Evolutionary conservation across 2,888 invertebrate genomes (phyloP).

Genomic region (Caenorhabditis uteleia): DNA sequence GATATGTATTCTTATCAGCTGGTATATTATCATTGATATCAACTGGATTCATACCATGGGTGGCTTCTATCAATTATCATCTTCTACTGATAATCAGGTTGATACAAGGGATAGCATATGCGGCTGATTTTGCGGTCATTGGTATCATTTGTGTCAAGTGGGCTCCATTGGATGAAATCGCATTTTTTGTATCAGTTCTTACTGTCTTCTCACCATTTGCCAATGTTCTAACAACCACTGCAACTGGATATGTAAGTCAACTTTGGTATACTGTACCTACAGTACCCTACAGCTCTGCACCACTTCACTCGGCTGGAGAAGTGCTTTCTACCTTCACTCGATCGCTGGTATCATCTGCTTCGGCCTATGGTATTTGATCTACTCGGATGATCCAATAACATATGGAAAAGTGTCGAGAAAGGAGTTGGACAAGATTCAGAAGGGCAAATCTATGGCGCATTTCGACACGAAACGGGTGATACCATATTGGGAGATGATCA

Average conservation of each 20-base stretch:
- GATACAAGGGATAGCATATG: slow-evolving; percentile 34
- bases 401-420: slow-evolving; percentile 11
- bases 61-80: slow-evolving; percentile 12
- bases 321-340: slow-evolving; percentile 31
- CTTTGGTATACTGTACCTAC: too few relatives aligned
- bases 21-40: slow-evolving; percentile 19
- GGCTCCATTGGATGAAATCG: slow-evolving; percentile 33
- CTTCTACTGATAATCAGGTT: slow-evolving; percentile 20
- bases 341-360: slow-evolving; percentile 19
- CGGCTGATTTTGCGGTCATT: slow-evolving; percentile 37
- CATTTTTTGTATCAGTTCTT: slow-evolving; percentile 27
- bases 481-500: slow-evolving; percentile 9
- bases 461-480: slow-evolving; percentile 5
- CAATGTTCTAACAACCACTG: slow-evolving; percentile 15
- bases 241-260: slow-evolving; percentile 21
- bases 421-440: slow-evolving; percentile 19
- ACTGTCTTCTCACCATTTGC: slow-evolving; percentile 31
- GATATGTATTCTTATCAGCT: slow-evolving; percentile 22
- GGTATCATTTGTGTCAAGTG: slow-evolving; percentile 36
- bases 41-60: slow-evolving; percentile 24
- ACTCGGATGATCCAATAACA: slow-evolving; percentile 21
- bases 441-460: slow-evolving; percentile 27
- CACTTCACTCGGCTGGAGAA: slow-evolving; percentile 26
- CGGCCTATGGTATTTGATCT: slow-evolving; percentile 21
- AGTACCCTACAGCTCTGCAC: slow-evolving; percentile 19